A percentile compares a stretch with the other conserved stretches of the same genome.
phyloP scores from a whole-genome alignment of 2,888 invertebrate species.

The Nemapogon koenigi region DNA sequence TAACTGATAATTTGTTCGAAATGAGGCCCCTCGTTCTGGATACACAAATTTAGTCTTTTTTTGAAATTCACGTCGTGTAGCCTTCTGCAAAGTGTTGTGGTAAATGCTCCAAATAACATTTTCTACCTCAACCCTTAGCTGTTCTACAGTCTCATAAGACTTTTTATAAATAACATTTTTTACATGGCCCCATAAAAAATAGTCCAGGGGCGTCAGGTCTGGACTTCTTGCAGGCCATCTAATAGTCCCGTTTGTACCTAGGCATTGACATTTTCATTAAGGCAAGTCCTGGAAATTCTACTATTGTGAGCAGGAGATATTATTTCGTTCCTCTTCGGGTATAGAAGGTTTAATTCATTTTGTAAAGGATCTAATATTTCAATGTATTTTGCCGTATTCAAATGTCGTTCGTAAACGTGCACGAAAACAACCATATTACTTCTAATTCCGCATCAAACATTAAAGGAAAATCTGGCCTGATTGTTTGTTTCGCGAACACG shows the following conservation, averaged over 20 bases:
- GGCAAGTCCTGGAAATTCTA: slow-evolving; percentile 9
- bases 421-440: slow-evolving; percentile 11
- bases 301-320: slow-evolving; percentile 10
- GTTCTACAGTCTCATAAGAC: too few relatives aligned
- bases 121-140: slow-evolving; percentile 10
- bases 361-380: slow-evolving; percentile 12
- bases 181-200: slow-evolving; percentile 3
- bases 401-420: slow-evolving; percentile 11
- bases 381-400: slow-evolving; percentile 12
- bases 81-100: too few relatives aligned
- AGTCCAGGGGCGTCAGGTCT: slow-evolving; percentile 1
- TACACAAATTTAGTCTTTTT: slow-evolving; percentile 1
- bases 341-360: slow-evolving; percentile 12
- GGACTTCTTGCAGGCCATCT: slow-evolving; percentile 9
- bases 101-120: slow-evolving; percentile 6
- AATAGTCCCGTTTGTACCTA: slow-evolving; percentile 11
- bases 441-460: slow-evolving; percentile 11
- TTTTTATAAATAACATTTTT: slow-evolving; percentile 5
- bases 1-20: too few relatives aligned
- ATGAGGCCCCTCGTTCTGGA: too few relatives aligned
- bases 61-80: slow-evolving; percentile 1
- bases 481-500: slow-evolving; percentile 12
- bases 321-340: slow-evolving; percentile 13
- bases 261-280: slow-evolving; percentile 10
- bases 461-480: slow-evolving; percentile 12